These are phyloP conservation scores for Apantesis nais DNA, from an alignment of 2,888 invertebrate species.

Conservation along the genomic window DNA sequence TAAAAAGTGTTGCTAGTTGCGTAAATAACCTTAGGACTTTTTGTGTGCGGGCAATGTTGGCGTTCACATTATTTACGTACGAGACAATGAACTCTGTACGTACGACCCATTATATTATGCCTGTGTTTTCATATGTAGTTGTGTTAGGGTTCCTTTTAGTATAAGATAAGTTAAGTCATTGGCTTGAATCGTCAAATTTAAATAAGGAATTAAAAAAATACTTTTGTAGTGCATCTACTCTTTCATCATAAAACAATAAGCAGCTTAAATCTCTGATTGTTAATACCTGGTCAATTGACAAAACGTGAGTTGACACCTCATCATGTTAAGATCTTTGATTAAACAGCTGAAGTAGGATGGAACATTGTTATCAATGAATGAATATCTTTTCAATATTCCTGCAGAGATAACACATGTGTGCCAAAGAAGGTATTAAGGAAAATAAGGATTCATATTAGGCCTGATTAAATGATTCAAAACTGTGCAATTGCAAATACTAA, in stretches of 20 bases:
- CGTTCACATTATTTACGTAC: constrained; percentile 40
- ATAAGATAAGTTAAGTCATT: background rate
- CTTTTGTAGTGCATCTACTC: background rate
- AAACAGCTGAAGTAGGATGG: background rate
- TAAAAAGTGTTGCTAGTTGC: constrained; percentile 49
- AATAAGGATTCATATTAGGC: background rate
- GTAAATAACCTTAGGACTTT: constrained; percentile 44
- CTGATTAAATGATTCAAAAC: background rate
- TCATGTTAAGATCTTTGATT: background rate
- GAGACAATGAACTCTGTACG: constrained; percentile 44
- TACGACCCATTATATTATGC: constrained; percentile 28
- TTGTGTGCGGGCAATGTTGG: constrained; percentile 36
- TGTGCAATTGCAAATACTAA: background rate
- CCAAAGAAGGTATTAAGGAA: background rate
- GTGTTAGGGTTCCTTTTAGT: constrained; percentile 11
- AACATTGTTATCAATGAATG: background rate
- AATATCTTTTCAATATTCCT: background rate
- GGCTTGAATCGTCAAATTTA: constrained; percentile 5
- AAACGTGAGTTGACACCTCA: too few species aligned
- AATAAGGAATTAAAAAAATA: background rate
- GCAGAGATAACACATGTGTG: background rate
- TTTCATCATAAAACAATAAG: too few species aligned
- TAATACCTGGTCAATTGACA: too few species aligned
- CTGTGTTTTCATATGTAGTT: constrained; percentile 20
- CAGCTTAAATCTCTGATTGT: too few species aligned